Evolutionary conservation across 2,113 vertebrate species (phyloP).

Genomic region (Gila orcuttii): DNA sequence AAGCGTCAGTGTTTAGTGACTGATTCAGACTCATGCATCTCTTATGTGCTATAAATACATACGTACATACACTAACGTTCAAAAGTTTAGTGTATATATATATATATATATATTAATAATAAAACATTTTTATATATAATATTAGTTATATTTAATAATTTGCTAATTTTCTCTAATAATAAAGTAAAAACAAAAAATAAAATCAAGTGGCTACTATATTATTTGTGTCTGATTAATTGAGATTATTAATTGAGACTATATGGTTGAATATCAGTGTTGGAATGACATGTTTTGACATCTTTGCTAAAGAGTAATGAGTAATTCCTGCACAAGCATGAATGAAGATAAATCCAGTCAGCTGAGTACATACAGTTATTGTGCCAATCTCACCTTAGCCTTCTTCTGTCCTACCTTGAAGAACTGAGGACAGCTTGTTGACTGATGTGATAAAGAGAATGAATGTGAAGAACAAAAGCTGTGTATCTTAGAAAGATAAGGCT

Average conservation of each 20-base stretch:
- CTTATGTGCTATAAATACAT: too few relatives aligned
- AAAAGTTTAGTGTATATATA: too few relatives aligned
- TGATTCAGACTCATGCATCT: too few relatives aligned
- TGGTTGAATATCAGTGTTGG: neutral
- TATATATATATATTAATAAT: too few relatives aligned
- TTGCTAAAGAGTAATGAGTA: neutral
- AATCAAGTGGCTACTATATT: neutral
- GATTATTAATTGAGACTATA: neutral
- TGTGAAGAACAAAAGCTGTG: neutral
- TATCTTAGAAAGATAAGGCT: conserved; percentile 6
- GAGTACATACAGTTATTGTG: conserved; percentile 14
- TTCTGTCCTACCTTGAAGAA: neutral
- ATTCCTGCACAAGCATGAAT: neutral
- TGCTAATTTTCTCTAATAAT: too few relatives aligned
- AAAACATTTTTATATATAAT: too few relatives aligned
- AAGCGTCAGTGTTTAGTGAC: too few relatives aligned
- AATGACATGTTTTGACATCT: neutral
- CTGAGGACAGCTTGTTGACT: neutral
- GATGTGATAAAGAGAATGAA: conserved; percentile 18
- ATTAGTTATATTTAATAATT: too few relatives aligned
- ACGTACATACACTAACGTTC: too few relatives aligned
- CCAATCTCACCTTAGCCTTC: neutral
- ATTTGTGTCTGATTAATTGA: neutral
- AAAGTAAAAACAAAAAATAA: too few relatives aligned
- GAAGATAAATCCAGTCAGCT: conserved; percentile 9